phyloP scores from a whole-genome alignment of 2,797 vertebrate species.

The Vultur gryphus region DNA sequence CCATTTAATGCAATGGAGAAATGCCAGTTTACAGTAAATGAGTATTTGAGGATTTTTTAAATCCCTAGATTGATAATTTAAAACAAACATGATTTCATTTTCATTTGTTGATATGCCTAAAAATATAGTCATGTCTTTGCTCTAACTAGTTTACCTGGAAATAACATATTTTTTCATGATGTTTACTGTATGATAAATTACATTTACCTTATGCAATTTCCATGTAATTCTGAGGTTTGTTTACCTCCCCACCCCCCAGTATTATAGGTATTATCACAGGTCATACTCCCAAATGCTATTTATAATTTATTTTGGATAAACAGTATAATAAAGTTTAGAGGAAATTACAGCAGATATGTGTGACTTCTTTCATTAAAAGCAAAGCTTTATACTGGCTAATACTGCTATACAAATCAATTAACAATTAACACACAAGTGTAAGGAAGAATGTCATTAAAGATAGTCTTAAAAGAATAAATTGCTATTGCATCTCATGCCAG shows the following conservation, averaged over 20 bases:
- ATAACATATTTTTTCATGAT: neutral
- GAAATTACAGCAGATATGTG: neutral
- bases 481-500: neutral
- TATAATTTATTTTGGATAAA: neutral
- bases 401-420: neutral
- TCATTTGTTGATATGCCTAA: neutral
- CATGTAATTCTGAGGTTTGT: neutral
- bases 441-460: neutral
- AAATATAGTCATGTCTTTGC: neutral
- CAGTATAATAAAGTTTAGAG: neutral
- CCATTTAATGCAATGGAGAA: neutral
- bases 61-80: neutral
- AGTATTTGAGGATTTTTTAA: neutral
- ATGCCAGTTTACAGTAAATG: neutral
- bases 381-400: neutral
- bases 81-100: neutral
- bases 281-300: neutral
- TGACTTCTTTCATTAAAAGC: neutral
- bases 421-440: neutral
- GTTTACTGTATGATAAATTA: neutral
- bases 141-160: neutral
- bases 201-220: neutral
- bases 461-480: neutral
- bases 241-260: rapidly evolving
- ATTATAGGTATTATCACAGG: neutral